Evolutionary conservation across 2,113 vertebrate genomes (phyloP), one percentile per base, ranked within the genome.

Genomic region (Neogale vison): DNA sequence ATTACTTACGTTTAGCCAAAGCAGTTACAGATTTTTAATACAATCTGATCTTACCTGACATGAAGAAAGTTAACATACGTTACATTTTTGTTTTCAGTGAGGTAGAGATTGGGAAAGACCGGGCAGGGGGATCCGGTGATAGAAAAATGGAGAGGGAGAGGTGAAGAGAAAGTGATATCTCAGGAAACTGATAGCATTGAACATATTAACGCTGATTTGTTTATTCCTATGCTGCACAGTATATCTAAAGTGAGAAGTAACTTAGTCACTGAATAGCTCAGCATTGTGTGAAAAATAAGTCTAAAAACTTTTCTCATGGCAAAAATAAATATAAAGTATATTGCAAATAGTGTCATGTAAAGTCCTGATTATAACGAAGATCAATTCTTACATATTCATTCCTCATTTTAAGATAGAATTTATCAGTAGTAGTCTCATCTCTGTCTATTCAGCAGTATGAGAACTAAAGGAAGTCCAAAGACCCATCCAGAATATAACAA

Each of bases 1-100:
- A n/a, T 96, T 93, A 93, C 7, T 97, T 97, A 18, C 39, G 31
- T 69, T 97, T 95, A 86, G 34, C 71, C 85, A 97, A 95, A 93
- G 92, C 26, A 88, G 88, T 84, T 94, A 93, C 11, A 57, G 87
- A 81, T 29, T 86, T 97, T 96, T 92, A 94, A 89, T 42, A 93
- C 57, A 71, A 93, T 96, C 81, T 65, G 39, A 91, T 97, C 52
- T 92, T 94, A 98, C 39, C 57, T 69, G 80, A 74, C 42, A 21
- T 55, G 3, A 90, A 0, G 50, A 96, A 93, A 96, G 91, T 88
- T 34, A 94, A 95, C 26, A 95, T 6, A 89, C 6, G 63, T 72
- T 77, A 94, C 8, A 21, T 67, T 95, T 97, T 94, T 84, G 4
- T 83, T 93, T 95, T 93, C 61, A 82, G 13, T 89, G 52, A 90